These are phyloP conservation scores for Hypomecis atomaria DNA, from an alignment of 2,888 invertebrate genomes.

Conservation along the genomic window DNA sequence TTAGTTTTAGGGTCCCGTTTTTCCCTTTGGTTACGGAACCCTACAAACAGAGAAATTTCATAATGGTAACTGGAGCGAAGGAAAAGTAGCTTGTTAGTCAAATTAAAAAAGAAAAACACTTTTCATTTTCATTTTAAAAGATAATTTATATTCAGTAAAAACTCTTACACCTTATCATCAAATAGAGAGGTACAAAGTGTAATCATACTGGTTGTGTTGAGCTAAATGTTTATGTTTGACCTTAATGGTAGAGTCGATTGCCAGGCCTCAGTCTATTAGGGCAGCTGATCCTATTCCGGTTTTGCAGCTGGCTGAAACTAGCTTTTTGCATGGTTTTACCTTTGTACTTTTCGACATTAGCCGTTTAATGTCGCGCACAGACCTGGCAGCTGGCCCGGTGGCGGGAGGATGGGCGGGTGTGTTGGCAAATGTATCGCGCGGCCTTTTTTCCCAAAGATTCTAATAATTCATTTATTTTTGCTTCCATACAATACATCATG, in stretches of 20 bases:
- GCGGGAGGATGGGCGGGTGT: neutral
- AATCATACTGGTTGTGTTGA: conserved; percentile 15
- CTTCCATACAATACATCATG: too few species aligned
- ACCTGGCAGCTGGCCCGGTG: conserved; percentile 20
- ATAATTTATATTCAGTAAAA: neutral
- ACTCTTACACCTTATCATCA: neutral
- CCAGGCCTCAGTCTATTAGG: conserved; percentile 23
- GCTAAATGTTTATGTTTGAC: conserved; percentile 21
- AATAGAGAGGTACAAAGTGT: neutral
- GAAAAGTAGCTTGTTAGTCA: too few species aligned
- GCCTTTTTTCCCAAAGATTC: neutral
- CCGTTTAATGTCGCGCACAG: conserved; percentile 2
- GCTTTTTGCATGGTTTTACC: conserved; percentile 39
- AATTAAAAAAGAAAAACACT: too few species aligned
- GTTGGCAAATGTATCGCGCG: neutral
- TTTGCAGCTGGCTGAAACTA: conserved; percentile 57
- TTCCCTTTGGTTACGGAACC: too few species aligned
- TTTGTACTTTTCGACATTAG: conserved; percentile 17
- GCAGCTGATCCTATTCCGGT: conserved; percentile 58
- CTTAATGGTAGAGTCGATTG: conserved; percentile 30
- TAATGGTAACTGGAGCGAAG: too few species aligned
- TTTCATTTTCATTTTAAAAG: too few species aligned
- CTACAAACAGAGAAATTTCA: too few species aligned
- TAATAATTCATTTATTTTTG: too few species aligned
- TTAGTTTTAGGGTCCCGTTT: too few species aligned